These are phyloP conservation scores for Prolemur simus DNA, from an alignment of 2,113 vertebrate species.

Conservation along the genomic window DNA sequence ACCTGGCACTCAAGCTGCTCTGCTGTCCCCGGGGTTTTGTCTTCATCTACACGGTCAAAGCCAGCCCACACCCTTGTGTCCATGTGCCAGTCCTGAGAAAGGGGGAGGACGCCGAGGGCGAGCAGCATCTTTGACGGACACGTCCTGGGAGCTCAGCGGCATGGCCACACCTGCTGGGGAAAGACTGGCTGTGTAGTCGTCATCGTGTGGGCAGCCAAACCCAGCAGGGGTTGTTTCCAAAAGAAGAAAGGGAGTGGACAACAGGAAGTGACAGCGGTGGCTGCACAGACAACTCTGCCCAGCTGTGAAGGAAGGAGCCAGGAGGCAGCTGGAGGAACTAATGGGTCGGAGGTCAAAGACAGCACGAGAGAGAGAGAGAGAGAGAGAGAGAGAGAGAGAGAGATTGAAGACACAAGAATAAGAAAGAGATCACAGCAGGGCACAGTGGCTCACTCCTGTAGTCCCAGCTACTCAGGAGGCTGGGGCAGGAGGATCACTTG, in stretches of 20 bases:
- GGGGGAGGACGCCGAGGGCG: background rate
- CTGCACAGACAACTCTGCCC: background rate
- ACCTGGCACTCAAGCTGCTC: no score
- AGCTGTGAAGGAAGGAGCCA: background rate
- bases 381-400: background rate
- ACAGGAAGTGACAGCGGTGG: background rate
- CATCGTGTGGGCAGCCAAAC: background rate
- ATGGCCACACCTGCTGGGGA: accelerated
- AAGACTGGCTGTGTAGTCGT: background rate
- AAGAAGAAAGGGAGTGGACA: background rate
- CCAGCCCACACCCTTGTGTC: background rate
- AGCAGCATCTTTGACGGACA: background rate
- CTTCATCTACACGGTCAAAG: background rate
- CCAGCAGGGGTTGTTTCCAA: background rate
- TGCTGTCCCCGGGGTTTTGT: accelerated
- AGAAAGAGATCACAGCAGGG: no score
- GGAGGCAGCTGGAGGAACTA: accelerated
- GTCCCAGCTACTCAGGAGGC: no score
- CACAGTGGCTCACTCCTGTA: no score
- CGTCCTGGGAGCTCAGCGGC: background rate
- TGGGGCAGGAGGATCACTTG: no score
- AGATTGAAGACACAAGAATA: accelerated
- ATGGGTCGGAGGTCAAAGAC: background rate
- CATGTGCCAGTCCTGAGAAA: background rate
- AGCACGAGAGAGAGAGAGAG: background rate